Evolutionary conservation across 2,888 invertebrate species (phyloP), one percentile per base, ranked within the genome.

Genomic region (Therioaphis trifolii): DNA sequence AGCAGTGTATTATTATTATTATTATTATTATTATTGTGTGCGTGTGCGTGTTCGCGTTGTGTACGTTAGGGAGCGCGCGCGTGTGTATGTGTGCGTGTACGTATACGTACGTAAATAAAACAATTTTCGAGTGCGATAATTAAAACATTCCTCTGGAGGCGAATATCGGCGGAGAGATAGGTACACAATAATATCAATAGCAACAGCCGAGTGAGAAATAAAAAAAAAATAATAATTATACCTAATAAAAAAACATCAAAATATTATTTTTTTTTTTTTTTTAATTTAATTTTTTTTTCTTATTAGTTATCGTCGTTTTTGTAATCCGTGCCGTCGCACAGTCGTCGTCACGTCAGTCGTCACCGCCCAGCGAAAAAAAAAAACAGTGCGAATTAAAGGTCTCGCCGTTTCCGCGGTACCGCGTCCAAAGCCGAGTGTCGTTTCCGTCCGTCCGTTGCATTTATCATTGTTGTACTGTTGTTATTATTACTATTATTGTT

Each of bases 61-160:
- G 35, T 14, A n/a, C 0, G n/a, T 40, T 58, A n/a, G 4, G n/a
- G 43, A 12, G 43, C n/a, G 35, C 4, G 29, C 9, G 58, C n/a
- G 18, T 49, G 15, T 15, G n/a, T 46, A 7, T 29, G 43, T 12
- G 18, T 43, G 24, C 27, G 46, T 12, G 24, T 43, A n/a, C 27
- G 24, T 27, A 21, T 49, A 1, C 0, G 58, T 21, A 61, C 63
- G 74, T 82, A 82, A 82, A 82, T 82, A 82, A 82, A 82, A 74
- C 63, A 24, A 63, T 63, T 80, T 61, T 82, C 35, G 40, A 29
- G 21, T 35, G 46, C 49, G 46, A 79, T 72, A 82, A 82, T 74
- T 82, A 63, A 82, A 82, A 82, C 80, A 74, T 82, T 82, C 80
- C 61, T 12, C 71, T 49, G 72, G 58, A 72, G 18, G 52, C 29